Percentiles rank a stretch among this genome's conserved stretches.
phyloP scores from a whole-genome alignment of 23 tunicate genomes.

The Styela plicata region DNA sequence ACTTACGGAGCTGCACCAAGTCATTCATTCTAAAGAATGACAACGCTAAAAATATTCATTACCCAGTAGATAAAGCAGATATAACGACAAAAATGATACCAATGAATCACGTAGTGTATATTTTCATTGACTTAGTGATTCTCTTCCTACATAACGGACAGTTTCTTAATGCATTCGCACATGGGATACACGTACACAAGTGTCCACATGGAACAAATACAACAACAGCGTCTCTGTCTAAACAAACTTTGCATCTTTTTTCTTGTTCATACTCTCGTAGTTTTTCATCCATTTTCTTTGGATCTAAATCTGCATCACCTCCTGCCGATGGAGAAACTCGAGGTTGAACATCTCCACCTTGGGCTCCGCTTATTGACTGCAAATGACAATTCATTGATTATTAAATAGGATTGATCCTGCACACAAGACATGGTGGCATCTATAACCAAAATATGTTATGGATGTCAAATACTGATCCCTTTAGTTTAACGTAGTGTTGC shows the following conservation, averaged over 20 bases:
- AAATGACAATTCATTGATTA: no score
- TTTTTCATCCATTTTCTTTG: slow-evolving; percentile 12
- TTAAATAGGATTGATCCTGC: no score
- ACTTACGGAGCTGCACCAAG: no score
- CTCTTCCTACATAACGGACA: slow-evolving; percentile 29
- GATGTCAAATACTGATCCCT: no score
- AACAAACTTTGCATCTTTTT: slow-evolving; percentile 35
- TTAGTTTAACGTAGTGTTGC: no score
- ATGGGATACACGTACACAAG: slow-evolving; percentile 16
- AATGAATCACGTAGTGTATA: slow-evolving; percentile 20
- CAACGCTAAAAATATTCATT: no score
- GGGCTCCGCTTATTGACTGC: neutral
- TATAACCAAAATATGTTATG: no score
- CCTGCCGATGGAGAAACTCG: neutral
- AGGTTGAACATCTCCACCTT: neutral
- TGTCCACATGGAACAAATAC: slow-evolving; percentile 27
- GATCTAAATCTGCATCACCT: no score
- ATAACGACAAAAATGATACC: no score
- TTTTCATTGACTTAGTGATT: slow-evolving; percentile 20
- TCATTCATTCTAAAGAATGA: no score
- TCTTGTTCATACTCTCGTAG: slow-evolving; percentile 25
- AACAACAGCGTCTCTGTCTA: slow-evolving; percentile 16
- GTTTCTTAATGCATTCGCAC: slow-evolving; percentile 15
- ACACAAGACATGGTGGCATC: no score
- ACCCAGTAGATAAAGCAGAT: no score